Evolutionary conservation across 2,888 invertebrate species (phyloP).

Genomic region (Magallana nippona): DNA sequence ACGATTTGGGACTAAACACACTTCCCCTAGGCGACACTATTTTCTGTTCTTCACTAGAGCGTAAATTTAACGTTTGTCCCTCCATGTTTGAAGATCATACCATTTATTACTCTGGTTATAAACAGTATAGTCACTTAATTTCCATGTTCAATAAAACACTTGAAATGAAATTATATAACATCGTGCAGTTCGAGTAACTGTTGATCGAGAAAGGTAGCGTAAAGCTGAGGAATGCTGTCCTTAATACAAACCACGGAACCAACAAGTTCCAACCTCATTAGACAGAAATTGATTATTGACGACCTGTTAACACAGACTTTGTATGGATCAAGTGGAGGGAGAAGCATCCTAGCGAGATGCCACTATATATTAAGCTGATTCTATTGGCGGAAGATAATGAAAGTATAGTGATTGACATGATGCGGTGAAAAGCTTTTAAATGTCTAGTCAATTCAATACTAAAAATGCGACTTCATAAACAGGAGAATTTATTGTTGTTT

Average conservation of each 20-base stretch:
- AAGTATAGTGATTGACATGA: conserved; percentile 25
- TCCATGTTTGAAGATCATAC: neutral
- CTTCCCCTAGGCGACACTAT: neutral
- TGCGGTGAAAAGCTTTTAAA: conserved; percentile 32
- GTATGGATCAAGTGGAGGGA: conserved; percentile 13
- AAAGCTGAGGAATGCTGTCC: neutral
- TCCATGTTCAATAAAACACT: neutral
- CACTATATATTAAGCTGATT: neutral
- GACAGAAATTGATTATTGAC: conserved; percentile 3
- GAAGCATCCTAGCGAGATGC: conserved; percentile 18
- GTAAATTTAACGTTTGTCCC: neutral
- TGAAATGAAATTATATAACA: conserved; percentile 2
- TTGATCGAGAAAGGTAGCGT: neutral
- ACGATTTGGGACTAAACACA: neutral
- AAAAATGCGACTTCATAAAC: conserved; percentile 13
- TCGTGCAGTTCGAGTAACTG: neutral
- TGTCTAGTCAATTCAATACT: neutral
- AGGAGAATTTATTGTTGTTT: conserved; percentile 30
- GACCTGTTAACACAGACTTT: neutral
- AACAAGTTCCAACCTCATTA: neutral
- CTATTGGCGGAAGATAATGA: conserved; percentile 24
- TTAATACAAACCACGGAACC: neutral
- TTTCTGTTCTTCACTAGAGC: conserved; percentile 2
- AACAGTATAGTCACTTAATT: neutral
- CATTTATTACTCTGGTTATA: neutral